phyloP scores from a whole-genome alignment of 2,797 vertebrate genomes.

The Rhinichthys osculus region DNA sequence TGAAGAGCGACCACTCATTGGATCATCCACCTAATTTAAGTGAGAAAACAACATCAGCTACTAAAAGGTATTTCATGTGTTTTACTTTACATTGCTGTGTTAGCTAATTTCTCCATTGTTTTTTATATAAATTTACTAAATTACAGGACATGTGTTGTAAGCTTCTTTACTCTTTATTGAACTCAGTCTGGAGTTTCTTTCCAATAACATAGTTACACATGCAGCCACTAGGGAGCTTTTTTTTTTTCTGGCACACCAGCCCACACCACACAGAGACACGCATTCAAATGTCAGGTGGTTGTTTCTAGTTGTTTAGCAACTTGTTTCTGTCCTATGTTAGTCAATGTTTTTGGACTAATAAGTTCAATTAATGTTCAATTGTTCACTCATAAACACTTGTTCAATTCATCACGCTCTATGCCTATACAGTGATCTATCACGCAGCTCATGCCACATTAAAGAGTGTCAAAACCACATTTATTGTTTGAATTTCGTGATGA shows the following conservation, averaged over 20 bases:
- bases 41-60: neutral
- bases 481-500: too few relatives aligned
- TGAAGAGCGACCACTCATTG: neutral
- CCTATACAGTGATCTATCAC: too few relatives aligned
- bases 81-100: neutral
- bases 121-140: neutral
- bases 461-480: too few relatives aligned
- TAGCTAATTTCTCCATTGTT: neutral
- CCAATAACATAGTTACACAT: neutral
- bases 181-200: neutral
- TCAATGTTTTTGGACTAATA: too few relatives aligned
- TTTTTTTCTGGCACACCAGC: neutral
- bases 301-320: too few relatives aligned
- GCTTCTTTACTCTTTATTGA: neutral
- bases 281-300: neutral
- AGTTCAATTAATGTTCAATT: too few relatives aligned
- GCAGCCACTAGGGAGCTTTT: neutral
- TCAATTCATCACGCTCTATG: too few relatives aligned
- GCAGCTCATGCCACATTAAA: too few relatives aligned
- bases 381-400: too few relatives aligned
- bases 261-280: too few relatives aligned
- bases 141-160: too few relatives aligned
- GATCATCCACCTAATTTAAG: rapidly evolving
- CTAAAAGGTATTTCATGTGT: neutral
- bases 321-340: too few relatives aligned